These are phyloP conservation scores for Thalpophila matura DNA, from an alignment of 2,888 invertebrate genomes.

Conservation along the genomic window DNA sequence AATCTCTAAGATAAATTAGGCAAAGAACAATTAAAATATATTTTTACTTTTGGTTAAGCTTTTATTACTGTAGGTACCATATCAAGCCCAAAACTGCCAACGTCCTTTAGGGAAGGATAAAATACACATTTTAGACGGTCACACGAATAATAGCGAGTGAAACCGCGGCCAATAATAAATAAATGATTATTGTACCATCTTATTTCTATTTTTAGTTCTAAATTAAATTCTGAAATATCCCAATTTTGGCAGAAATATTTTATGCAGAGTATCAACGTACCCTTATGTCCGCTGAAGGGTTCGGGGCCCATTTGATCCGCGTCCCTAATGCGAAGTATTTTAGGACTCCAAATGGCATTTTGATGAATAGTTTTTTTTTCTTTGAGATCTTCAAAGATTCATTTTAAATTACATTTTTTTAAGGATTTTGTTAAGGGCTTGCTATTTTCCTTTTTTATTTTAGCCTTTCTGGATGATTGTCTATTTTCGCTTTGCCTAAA, in stretches of 20 bases:
- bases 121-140: too few relatives aligned
- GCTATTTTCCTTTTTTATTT: neutral
- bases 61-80: too few relatives aligned
- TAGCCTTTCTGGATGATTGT: too few relatives aligned
- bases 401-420: slow-evolving; percentile 3
- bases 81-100: too few relatives aligned
- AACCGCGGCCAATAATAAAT: neutral
- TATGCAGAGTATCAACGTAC: slow-evolving; percentile 19
- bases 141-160: too few relatives aligned
- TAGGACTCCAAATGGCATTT: slow-evolving; percentile 54
- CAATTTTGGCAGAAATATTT: slow-evolving; percentile 49
- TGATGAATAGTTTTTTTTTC: slow-evolving; percentile 56
- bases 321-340: slow-evolving; percentile 49
- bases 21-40: too few relatives aligned
- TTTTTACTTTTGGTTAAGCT: too few relatives aligned
- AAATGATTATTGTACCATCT: neutral
- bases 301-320: slow-evolving; percentile 42
- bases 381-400: slow-evolving; percentile 6
- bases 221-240: slow-evolving; percentile 42
- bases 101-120: too few relatives aligned
- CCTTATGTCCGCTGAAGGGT: slow-evolving; percentile 37
- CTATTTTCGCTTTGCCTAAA: too few relatives aligned
- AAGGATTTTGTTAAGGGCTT: neutral
- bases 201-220: slow-evolving; percentile 18
- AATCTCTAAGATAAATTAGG: too few relatives aligned